These are phyloP conservation scores for Pterostichus madidus DNA, from an alignment of 2,888 invertebrate genomes.

Conservation along the genomic window DNA sequence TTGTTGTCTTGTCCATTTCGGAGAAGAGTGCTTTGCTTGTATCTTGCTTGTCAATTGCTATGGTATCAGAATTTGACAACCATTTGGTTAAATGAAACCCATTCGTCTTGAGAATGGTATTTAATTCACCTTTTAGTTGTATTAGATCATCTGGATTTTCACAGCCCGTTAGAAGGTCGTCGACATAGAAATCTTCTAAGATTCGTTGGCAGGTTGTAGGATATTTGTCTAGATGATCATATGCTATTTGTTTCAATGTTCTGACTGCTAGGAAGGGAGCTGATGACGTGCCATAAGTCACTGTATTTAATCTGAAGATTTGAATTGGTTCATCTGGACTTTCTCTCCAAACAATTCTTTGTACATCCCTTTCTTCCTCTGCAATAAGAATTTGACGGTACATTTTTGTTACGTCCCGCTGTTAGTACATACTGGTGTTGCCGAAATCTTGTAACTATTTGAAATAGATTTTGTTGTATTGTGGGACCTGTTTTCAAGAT, in stretches of 20 bases:
- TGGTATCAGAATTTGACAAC: constrained; percentile 62
- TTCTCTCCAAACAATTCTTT: constrained; percentile 69
- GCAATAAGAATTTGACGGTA: constrained; percentile 71
- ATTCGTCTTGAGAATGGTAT: constrained; percentile 46
- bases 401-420: constrained; percentile 72
- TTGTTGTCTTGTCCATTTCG: neutral
- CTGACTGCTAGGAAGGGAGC: constrained; percentile 69
- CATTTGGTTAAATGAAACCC: constrained; percentile 68
- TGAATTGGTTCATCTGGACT: constrained; percentile 64
- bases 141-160: constrained; percentile 52
- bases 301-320: constrained; percentile 68
- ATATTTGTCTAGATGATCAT: constrained; percentile 62
- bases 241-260: constrained; percentile 68
- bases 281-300: constrained; percentile 61
- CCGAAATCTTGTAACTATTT: constrained; percentile 71
- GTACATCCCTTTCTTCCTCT: constrained; percentile 68
- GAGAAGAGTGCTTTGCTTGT: neutral
- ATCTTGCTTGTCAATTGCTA: constrained; percentile 10
- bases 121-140: constrained; percentile 28
- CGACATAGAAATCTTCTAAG: constrained; percentile 68
- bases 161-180: constrained; percentile 68
- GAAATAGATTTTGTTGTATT: constrained; percentile 70
- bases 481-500: constrained; percentile 70
- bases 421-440: constrained; percentile 69
- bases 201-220: constrained; percentile 67